These are phyloP conservation scores for Catalaphyllia jardinei DNA, from an alignment of 64 coral and sea anemone genomes.

Conservation along the genomic window DNA sequence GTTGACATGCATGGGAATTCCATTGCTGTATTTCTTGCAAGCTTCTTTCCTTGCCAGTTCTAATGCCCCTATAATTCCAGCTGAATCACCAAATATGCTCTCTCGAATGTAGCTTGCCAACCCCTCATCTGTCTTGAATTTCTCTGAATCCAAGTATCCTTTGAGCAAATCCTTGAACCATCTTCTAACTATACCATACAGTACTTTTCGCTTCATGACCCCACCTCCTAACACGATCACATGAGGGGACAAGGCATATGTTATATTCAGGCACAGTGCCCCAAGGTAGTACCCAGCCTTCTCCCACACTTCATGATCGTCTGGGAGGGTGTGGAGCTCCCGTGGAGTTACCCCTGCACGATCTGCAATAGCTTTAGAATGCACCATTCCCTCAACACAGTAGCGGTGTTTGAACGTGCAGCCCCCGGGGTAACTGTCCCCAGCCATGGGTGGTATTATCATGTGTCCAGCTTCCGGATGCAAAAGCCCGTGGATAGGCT, in stretches of 20 bases:
- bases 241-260: constrained; percentile 81
- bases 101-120: constrained; percentile 77
- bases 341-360: constrained; percentile 53
- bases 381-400: constrained; percentile 92
- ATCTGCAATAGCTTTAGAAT: constrained; percentile 78
- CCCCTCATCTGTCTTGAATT: constrained; percentile 79
- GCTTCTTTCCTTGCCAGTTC: constrained; percentile 48
- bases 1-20: no score
- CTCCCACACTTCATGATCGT: constrained; percentile 85
- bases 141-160: constrained; percentile 71
- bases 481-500: constrained; percentile 81
- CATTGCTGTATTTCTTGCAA: neutral
- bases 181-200: constrained; percentile 56
- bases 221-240: constrained; percentile 89
- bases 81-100: constrained; percentile 67
- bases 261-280: constrained; percentile 84
- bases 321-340: constrained; percentile 53
- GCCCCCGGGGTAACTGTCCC: constrained; percentile 71
- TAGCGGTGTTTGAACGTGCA: constrained; percentile 71
- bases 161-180: constrained; percentile 78
- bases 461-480: constrained; percentile 96
- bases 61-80: constrained; percentile 85
- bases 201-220: constrained; percentile 75
- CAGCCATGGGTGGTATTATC: constrained; percentile 63
- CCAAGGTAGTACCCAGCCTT: constrained; percentile 93